These are phyloP conservation scores for Pseudoatta argentina DNA, from an alignment of 1,140 invertebrate species.

Conservation along the genomic window DNA sequence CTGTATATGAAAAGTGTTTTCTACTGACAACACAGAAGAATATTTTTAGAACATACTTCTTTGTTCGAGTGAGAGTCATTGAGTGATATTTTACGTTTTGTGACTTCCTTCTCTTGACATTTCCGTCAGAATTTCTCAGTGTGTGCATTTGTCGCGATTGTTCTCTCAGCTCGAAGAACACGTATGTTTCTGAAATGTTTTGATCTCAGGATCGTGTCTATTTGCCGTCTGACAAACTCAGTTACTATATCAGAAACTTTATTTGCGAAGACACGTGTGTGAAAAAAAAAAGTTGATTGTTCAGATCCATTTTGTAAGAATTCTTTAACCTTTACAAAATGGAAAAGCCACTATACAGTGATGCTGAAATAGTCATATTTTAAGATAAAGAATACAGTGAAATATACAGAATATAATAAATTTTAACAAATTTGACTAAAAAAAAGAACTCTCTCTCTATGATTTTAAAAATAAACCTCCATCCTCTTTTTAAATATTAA, in stretches of 20 bases:
- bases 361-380: no score
- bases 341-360: no score
- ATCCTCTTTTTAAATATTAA: no score
- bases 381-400: no score
- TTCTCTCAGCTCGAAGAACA: slow-evolving; percentile 12
- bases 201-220: slow-evolving; percentile 28
- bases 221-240: slow-evolving; percentile 17
- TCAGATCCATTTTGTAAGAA: not conserved
- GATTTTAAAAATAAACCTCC: no score
- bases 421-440: no score
- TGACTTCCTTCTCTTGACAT: slow-evolving; percentile 7
- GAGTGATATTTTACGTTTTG: slow-evolving; percentile 43
- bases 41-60: slow-evolving; percentile 23
- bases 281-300: not conserved
- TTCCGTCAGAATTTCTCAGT: slow-evolving; percentile 2
- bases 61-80: slow-evolving; percentile 10
- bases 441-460: no score
- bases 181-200: slow-evolving; percentile 21
- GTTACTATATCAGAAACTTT: slow-evolving; percentile 25
- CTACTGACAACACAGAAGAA: slow-evolving; percentile 6
- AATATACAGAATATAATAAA: no score
- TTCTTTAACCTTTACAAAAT: not conserved
- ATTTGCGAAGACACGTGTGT: not conserved
- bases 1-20: not conserved
- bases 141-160: slow-evolving; percentile 42